Percentiles rank a stretch among this genome's conserved stretches.
phyloP scores from a whole-genome alignment of 2,113 vertebrate species.

The Sarotherodon lohbergeri region DNA sequence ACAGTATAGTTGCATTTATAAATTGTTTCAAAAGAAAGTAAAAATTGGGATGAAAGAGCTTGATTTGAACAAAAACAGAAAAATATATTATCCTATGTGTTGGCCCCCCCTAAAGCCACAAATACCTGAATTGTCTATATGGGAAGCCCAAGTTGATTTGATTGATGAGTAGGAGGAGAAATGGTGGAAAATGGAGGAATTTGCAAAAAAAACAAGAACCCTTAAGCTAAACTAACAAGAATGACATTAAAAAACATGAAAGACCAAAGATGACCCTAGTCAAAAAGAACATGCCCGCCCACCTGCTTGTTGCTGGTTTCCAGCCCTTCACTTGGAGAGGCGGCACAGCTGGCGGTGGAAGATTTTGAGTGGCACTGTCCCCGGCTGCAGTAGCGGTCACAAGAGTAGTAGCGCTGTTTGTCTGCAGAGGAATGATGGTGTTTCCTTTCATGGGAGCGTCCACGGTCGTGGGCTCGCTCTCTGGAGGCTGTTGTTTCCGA shows the following conservation, averaged over 20 bases:
- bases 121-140: not conserved
- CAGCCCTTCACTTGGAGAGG: constrained; percentile 78
- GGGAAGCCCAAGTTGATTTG: not conserved
- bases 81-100: not conserved
- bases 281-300: constrained; percentile 34
- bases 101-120: not conserved
- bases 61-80: not conserved
- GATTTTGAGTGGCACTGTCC: constrained; percentile 83
- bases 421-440: constrained; percentile 85
- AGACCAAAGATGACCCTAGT: not conserved
- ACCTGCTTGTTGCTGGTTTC: constrained; percentile 86
- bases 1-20: not conserved
- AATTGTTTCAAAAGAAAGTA: not conserved
- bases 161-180: not conserved
- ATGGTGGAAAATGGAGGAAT: not conserved
- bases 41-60: not conserved
- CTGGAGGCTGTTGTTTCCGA: constrained; percentile 58
- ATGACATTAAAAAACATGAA: not conserved
- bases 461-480: constrained; percentile 79
- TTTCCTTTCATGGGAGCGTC: constrained; percentile 90
- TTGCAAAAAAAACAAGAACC: not conserved
- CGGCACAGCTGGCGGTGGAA: constrained; percentile 80
- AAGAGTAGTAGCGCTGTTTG: constrained; percentile 96
- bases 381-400: constrained; percentile 88
- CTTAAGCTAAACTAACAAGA: not conserved